Evolutionary conservation across 2,797 vertebrate species (phyloP), one percentile per base, ranked within the genome.

Genomic region (Pachyuromys duprasi): DNA sequence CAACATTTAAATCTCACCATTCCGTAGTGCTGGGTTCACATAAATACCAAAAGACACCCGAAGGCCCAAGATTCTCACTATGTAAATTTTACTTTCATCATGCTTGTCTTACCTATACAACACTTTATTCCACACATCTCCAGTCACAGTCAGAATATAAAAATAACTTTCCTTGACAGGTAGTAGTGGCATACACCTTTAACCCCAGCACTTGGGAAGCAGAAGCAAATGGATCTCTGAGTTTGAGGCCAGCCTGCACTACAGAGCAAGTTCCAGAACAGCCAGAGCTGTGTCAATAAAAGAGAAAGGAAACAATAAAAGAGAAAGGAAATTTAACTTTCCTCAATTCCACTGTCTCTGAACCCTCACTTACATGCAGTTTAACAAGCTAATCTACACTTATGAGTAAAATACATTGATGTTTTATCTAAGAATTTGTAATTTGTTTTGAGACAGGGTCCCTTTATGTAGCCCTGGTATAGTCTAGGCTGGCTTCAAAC

Each of bases 21-120:
- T 95, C 63, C 75, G 81, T 81, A 95, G 7, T 95, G 15, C 31
- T 60, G 90, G 42, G 75, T 84, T 93, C 53, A 62, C n/a, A 93
- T 78, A 81, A 91, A 39, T 90, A 28, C 18, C 80, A 87, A 79
- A 92, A 36, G 75, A 81, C 18, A 17, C 62, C 55, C 62, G 74
- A 26, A 91, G 20, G n/a, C 15, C 75, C 17, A 75, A 76, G 42
- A 4, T 83, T 92, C 79, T 81, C 90, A 67, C 14, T 65, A 33
- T 22, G 18, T 31, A 74, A 22, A 91, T 45, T 95, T 55, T 84
- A 87, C 4, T 22, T 8, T n/a, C 5, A 80, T 9, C 76, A n/a
- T 17, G 2, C 3, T 81, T 74, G 72, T 96, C 67, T 62, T 92
- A 57, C 42, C 33, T 75, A 89, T 4, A 89, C 57, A 74, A 84